Evolutionary conservation across 2,113 vertebrate species (phyloP).

Genomic region (Crotophaga sulcirostris): DNA sequence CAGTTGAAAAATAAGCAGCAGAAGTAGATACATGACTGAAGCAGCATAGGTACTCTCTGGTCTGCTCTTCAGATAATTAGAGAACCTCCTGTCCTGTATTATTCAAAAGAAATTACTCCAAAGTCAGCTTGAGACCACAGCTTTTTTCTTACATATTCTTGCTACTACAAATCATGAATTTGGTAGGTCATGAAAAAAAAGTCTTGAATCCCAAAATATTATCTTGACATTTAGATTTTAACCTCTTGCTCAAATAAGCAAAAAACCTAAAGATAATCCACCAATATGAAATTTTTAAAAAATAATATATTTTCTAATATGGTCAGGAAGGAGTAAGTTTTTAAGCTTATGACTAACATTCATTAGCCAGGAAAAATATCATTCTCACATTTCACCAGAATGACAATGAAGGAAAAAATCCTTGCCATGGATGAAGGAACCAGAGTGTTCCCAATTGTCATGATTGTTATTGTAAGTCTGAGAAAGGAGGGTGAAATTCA

Average conservation of each 20-base stretch:
- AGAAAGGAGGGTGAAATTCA: background rate
- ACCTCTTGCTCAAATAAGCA: background rate
- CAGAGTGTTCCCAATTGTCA: background rate
- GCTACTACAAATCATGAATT: background rate
- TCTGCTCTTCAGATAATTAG: background rate
- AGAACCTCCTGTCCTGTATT: background rate
- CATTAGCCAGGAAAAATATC: background rate
- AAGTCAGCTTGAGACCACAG: background rate
- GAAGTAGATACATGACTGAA: background rate
- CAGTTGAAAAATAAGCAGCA: background rate
- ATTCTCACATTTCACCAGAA: background rate
- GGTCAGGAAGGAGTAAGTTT: background rate
- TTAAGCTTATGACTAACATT: background rate
- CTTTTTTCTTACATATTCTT: background rate
- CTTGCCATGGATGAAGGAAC: background rate
- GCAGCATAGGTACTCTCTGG: background rate
- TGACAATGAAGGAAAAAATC: background rate
- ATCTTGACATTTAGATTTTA: background rate
- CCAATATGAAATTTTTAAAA: fast-evolving
- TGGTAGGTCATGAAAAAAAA: fast-evolving
- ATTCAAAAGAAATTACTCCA: background rate
- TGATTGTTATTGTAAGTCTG: background rate
- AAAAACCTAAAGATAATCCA: background rate
- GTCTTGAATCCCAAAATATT: background rate
- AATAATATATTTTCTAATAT: background rate